These are phyloP conservation scores for Noctua janthina DNA, from an alignment of 2,888 invertebrate species.

Conservation along the genomic window DNA sequence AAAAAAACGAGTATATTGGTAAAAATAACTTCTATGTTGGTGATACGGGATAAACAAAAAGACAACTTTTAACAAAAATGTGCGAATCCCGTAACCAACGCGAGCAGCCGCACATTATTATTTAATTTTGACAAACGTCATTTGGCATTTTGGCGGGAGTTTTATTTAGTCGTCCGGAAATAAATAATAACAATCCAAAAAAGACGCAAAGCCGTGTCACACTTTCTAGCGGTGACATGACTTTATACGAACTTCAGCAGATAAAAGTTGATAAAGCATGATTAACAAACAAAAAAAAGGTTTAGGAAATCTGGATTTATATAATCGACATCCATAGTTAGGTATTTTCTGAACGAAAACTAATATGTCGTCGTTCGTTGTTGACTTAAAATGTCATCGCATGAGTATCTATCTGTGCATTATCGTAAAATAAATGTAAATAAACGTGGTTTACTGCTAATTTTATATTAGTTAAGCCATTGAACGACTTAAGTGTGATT, in stretches of 20 bases:
- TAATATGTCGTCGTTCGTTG: background rate
- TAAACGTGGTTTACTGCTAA: background rate
- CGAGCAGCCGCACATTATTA: background rate
- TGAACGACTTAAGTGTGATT: too few relatives aligned
- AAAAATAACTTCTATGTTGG: background rate
- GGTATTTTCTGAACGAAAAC: conserved; percentile 9
- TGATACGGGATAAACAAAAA: background rate
- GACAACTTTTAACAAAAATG: conserved; percentile 26
- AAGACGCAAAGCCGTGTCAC: background rate
- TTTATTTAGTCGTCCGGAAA: conserved; percentile 32
- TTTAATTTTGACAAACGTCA: conserved; percentile 32
- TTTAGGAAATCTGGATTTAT: background rate
- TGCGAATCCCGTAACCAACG: conserved; percentile 29
- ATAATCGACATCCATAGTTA: background rate
- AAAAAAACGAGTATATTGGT: background rate
- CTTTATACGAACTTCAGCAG: too few relatives aligned
- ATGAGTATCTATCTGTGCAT: background rate
- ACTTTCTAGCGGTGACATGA: too few relatives aligned
- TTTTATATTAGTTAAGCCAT: background rate
- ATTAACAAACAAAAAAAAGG: background rate
- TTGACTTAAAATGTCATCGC: too few relatives aligned
- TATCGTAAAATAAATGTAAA: conserved; percentile 25
- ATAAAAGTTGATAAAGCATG: background rate
- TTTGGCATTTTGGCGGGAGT: conserved; percentile 58
- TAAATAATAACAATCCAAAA: background rate